Conservation (phyloP, 2,113 vertebrate genomes). For the Odontophorus gujanensis region DNA sequence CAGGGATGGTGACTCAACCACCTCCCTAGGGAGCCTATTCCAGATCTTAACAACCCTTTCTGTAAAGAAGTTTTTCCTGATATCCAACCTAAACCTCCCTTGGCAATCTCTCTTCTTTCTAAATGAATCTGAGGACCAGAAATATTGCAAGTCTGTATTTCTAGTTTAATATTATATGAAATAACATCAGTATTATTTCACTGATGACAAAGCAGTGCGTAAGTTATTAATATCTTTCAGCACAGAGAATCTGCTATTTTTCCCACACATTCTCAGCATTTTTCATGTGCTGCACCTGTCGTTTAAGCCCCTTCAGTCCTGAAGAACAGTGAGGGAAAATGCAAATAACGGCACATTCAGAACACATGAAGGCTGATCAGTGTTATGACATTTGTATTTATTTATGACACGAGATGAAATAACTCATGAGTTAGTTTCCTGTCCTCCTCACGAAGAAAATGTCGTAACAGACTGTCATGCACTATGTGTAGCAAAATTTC, state of each 20-base stretch:
- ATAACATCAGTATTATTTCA: constrained; percentile 22
- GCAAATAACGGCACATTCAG: constrained; percentile 39
- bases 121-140: neutral
- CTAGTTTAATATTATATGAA: neutral
- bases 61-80: too few relatives aligned
- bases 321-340: constrained; percentile 52
- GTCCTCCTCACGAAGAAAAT: constrained; percentile 5
- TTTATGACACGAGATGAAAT: constrained; percentile 46
- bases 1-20: too few relatives aligned
- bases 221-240: constrained; percentile 23
- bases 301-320: constrained; percentile 39
- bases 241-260: neutral
- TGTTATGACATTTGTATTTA: constrained; percentile 66
- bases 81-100: too few relatives aligned
- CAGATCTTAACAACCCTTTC: too few relatives aligned
- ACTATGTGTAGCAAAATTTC: neutral
- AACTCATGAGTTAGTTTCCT: constrained; percentile 1
- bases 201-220: neutral
- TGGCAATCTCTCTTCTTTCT: neutral
- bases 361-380: constrained; percentile 44
- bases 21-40: too few relatives aligned
- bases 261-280: constrained; percentile 10
- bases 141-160: neutral
- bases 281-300: constrained; percentile 54
- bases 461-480: neutral